Base-by-base conservation (phyloP, 2,888 invertebrate species). In the Peribatodes rhomboidaria region DNA sequence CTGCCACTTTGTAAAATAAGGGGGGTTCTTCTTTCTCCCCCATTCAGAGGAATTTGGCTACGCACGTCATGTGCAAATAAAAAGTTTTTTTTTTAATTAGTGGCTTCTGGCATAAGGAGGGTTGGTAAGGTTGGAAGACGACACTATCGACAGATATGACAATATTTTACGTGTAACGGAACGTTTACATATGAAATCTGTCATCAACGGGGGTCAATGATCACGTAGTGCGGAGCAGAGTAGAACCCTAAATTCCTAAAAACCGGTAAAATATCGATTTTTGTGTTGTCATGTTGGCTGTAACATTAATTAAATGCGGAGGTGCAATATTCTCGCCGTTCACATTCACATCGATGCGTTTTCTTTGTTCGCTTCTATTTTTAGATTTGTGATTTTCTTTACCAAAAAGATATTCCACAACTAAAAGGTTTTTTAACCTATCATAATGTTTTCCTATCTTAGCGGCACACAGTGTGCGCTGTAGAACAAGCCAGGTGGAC, bases 121-220 rank as follows among this genome's bases (percentile, higher is more conserved):
- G n/a, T n/a, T n/a, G n/a, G n/a, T n/a, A n/a, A n/a, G n/a, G n/a
- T 41, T 41, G 16, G 9, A 22, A 11, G 3, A 46, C 4, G 22
- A 1, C 10, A 46, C 18, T 8, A 18, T 1, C 7, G 1, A 16
- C 20, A 18, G 42, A 42, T 20, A 18, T 20, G 42, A 20, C 20
- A 1, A 39, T 8, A 13, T 20, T 53, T 39, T 55, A 54, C 63
- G 55, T 61, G 53, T 31, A 70, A 68, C 41, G 72, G 57, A 69
- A 71, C 62, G 71, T 71, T 50, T 53, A 41, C 33, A 56, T 72
- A 27, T 4, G 27, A 27, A 6, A 27, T 27, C 27, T 27, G 27
- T 27, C 3, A 6, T 27, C n/a, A n/a, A n/a, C 33, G 59, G 53
- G 42, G 70, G 70, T 72, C 72, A 72, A 68, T 69, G 72, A 68